Conservation (phyloP, 35 echinoderm and acorn worm species). For the Chiridota heheva region DNA sequence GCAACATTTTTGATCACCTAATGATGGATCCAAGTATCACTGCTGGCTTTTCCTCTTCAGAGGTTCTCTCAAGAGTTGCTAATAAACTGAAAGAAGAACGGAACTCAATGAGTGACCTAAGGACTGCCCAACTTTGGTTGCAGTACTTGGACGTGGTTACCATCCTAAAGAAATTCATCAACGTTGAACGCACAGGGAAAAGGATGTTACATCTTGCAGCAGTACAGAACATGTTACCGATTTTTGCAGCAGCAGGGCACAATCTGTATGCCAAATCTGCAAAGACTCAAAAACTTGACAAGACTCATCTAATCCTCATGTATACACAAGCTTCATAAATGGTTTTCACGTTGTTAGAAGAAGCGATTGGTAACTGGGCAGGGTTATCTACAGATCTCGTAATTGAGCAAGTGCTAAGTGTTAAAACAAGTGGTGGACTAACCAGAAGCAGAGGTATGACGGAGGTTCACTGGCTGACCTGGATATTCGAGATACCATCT, state of each 20-base stretch:
- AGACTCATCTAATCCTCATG: slow-evolving; percentile 62
- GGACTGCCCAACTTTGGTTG: slow-evolving; percentile 15
- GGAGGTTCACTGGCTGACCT: slow-evolving; percentile 21
- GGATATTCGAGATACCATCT: slow-evolving; percentile 39
- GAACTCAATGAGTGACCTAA: not conserved
- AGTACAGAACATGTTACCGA: slow-evolving; percentile 30
- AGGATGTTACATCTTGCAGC: slow-evolving; percentile 12
- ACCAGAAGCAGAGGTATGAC: slow-evolving; percentile 58
- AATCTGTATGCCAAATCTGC: slow-evolving; percentile 34
- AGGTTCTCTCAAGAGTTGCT: slow-evolving; percentile 2
- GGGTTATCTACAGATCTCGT: slow-evolving; percentile 55
- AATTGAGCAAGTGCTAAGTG: slow-evolving; percentile 59
- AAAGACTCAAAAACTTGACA: slow-evolving; percentile 50
- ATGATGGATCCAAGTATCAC: slow-evolving; percentile 26
- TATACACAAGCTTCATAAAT: slow-evolving; percentile 30
- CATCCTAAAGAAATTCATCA: slow-evolving; percentile 17
- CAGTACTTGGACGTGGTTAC: slow-evolving; percentile 4
- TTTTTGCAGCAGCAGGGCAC: slow-evolving; percentile 36
- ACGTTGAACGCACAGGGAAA: not conserved
- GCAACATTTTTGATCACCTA: slow-evolving; percentile 37
- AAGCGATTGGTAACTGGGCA: slow-evolving; percentile 55
- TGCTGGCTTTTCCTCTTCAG: slow-evolving; percentile 9
- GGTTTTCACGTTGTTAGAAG: slow-evolving; percentile 59
- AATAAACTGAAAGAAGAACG: slow-evolving; percentile 18
- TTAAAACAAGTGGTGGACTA: slow-evolving; percentile 46